Conservation (phyloP, 2,888 invertebrate genomes). For the Mesorhabditis sp. region DNA sequence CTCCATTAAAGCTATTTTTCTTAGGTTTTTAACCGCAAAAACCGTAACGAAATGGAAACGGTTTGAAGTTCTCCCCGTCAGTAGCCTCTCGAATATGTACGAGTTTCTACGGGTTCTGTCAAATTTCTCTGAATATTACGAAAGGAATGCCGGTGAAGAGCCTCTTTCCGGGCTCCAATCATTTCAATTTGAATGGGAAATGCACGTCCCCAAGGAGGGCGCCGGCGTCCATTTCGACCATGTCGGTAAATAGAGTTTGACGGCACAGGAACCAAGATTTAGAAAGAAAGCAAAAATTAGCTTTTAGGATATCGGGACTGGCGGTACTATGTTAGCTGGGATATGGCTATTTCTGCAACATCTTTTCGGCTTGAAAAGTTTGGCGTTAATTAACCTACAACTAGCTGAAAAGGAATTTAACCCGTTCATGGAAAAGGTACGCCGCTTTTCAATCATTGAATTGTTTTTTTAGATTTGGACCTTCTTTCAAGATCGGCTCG, state of each 20-base stretch:
- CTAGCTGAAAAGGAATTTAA: slow-evolving; percentile 71
- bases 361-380: slow-evolving; percentile 67
- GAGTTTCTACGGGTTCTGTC: slow-evolving; percentile 80
- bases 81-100: slow-evolving; percentile 77
- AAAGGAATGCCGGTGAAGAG: slow-evolving; percentile 19
- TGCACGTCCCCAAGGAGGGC: slow-evolving; percentile 41
- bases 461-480: slow-evolving; percentile 59
- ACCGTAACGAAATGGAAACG: not conserved
- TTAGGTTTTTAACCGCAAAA: slow-evolving; percentile 23
- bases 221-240: slow-evolving; percentile 14
- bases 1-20: slow-evolving; percentile 4
- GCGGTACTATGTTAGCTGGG: slow-evolving; percentile 62
- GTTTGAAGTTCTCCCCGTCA: slow-evolving; percentile 68
- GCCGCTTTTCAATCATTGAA: not conserved
- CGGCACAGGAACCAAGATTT: not conserved
- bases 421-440: slow-evolving; percentile 69
- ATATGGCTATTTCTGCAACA: slow-evolving; percentile 68
- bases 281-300: too few relatives aligned
- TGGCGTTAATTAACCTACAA: slow-evolving; percentile 74
- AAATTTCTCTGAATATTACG: slow-evolving; percentile 39
- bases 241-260: not conserved
- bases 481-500: slow-evolving; percentile 68
- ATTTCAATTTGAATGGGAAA: slow-evolving; percentile 49
- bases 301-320: slow-evolving; percentile 67
- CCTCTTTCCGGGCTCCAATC: slow-evolving; percentile 24